Base-by-base conservation (phyloP, 2,797 vertebrate genomes). In the Falco berigora region DNA sequence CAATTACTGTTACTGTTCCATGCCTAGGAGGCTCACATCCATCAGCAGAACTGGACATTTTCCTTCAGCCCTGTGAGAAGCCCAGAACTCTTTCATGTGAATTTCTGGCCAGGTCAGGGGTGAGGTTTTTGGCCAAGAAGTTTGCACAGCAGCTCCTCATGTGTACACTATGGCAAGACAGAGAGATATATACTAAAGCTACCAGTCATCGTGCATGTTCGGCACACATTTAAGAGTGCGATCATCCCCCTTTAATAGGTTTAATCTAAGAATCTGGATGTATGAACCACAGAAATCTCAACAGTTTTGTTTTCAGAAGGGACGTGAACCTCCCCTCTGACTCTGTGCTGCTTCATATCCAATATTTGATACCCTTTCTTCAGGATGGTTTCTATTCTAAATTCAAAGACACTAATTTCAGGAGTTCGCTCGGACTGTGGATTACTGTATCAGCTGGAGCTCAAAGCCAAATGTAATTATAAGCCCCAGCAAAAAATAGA, bases 401-500 rank as follows among this genome's bases (percentile, higher is more conserved):
- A 85, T 46, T 73, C 67, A 76, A 50, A 87, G 34, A 52, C 10
- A 15, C 18, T 72, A 2, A 12, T 68, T 69, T 83, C 69, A 93
- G 56, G 72, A 83, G 59, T 25, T 91, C 0, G 0, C 50, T 8
- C 68, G 40, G 59, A 36, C 80, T 84, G 76, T 79, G 56, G 36
- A 92, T 92, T 87, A 92, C 42, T 85, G 52, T 79, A 91, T 71
- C 77, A 90, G 86, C 40, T 67, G 36, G 20, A 92, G 76, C 91
- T 88, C 56, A 58, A 74, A 93, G 46, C 63, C 74, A 95, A 88
- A 79, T 58, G 86, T 80, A 94, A 93, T 94, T 91, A 94, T 50
- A 69, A 94, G 55, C 55, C 53, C 80, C 46, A 68, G 93, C 80
- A 94, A 90, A 97, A 96, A 96, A 92, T 92, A 97, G 90, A 7